A percentile compares a stretch with the other conserved stretches of the same genome.
These are phyloP conservation scores for Lacerta bilineata DNA, from an alignment of 2,797 vertebrate species.

Conservation along the genomic window DNA sequence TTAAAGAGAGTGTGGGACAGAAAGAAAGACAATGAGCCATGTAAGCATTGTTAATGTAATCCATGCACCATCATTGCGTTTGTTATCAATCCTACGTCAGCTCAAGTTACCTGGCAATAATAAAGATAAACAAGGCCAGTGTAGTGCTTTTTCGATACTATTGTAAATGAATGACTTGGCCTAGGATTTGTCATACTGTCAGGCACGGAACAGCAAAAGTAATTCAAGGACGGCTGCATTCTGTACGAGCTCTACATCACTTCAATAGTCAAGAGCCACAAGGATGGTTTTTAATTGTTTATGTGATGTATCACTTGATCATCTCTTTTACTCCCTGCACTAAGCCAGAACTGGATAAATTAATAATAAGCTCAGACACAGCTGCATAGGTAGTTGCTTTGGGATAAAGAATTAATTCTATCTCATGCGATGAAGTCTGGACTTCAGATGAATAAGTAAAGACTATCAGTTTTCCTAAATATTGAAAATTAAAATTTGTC, in stretches of 20 bases:
- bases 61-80: constrained; percentile 58
- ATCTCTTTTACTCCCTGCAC: constrained; percentile 62
- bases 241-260: constrained; percentile 61
- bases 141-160: constrained; percentile 58
- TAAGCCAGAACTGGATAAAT: constrained; percentile 69
- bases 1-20: constrained; percentile 42
- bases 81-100: constrained; percentile 59
- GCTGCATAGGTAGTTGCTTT: constrained; percentile 57
- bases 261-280: constrained; percentile 63
- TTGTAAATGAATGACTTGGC: constrained; percentile 67
- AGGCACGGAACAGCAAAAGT: constrained; percentile 68
- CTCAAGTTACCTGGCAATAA: constrained; percentile 69
- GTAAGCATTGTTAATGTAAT: constrained; percentile 64
- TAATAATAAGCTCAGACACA: constrained; percentile 71
- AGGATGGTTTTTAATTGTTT: constrained; percentile 78
- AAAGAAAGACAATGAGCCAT: constrained; percentile 54
- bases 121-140: constrained; percentile 75
- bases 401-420: constrained; percentile 76
- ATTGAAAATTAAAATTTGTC: constrained; percentile 60
- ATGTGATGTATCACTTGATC: constrained; percentile 71
- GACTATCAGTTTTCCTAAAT: constrained; percentile 68
- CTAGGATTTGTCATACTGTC: constrained; percentile 72
- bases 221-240: constrained; percentile 71
- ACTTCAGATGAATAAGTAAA: constrained; percentile 67
- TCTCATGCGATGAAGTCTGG: constrained; percentile 52